Conservation (phyloP, 2,888 invertebrate species). For the Oeneis ivallda region DNA sequence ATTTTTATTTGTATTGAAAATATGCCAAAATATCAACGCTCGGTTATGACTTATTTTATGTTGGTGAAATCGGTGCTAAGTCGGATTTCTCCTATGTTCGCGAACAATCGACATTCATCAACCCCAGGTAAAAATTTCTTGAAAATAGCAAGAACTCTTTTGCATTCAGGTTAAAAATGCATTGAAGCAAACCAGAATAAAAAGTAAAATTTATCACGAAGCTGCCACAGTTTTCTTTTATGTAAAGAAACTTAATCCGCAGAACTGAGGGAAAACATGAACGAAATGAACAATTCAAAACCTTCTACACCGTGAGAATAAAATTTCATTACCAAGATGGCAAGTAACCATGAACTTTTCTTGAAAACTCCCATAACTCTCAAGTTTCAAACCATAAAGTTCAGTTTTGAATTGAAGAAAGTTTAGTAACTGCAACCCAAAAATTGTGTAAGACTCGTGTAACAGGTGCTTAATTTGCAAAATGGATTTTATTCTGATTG, state of each 20-base stretch:
- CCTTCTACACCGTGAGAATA: conserved; percentile 25
- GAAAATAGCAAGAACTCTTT: neutral
- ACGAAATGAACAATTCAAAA: conserved; percentile 24
- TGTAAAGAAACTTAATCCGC: conserved; percentile 21
- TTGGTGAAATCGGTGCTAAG: too few species aligned
- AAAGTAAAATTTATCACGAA: conserved; percentile 13
- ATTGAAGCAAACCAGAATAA: conserved; percentile 11
- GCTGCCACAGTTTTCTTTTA: conserved; percentile 13
- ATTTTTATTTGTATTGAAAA: too few species aligned
- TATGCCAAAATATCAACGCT: too few species aligned
- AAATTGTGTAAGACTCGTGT: conserved; percentile 2
- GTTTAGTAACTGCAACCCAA: neutral
- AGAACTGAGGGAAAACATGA: conserved; percentile 24
- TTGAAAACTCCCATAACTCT: neutral
- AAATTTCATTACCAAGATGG: conserved; percentile 21
- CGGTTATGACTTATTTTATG: too few species aligned
- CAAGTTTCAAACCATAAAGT: neutral
- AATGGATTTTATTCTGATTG: conserved; percentile 13
- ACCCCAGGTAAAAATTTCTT: neutral
- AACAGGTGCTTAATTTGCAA: conserved; percentile 24
- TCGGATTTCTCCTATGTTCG: too few species aligned
- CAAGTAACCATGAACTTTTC: neutral
- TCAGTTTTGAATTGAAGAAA: neutral
- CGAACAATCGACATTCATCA: neutral
- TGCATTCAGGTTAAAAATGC: conserved; percentile 10